Evolutionary conservation across 2,888 invertebrate species (phyloP), one percentile per base, ranked within the genome.

Genomic region (Carabus problematicus): DNA sequence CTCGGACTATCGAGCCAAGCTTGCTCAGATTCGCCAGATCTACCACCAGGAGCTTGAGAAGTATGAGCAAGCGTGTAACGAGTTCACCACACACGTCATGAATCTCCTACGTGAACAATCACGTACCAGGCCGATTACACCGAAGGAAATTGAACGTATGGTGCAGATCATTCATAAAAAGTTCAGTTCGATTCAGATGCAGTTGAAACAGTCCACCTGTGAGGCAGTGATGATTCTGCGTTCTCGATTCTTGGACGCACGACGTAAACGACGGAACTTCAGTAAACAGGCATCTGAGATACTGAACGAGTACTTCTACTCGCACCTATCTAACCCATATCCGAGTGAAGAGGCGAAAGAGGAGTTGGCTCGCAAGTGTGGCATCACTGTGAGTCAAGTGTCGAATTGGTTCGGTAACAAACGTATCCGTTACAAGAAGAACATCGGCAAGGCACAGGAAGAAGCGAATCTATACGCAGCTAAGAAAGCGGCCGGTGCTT

Each of bases 351-450:
- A 99, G 85, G 98, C 98, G 74, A 99, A 99, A 84, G 99, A 99
- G 85, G 99, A 99, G 82, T 88, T 99, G 82, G 99, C 99, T 67
- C 89, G 98, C 82, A 98, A 98, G 84, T 99, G 99, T 84, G 96
- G 97, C 81, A 99, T 99, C 82, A 98, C 99, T 71, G 96, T 97
- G 71, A 82, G 83, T 75, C 87, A 95, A 93, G 97, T 98, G 73
- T 98, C 97, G 76, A 98, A 98, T 88, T 98, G 98, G 98, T 98
- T 98, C 82, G 98, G 98, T 76, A 98, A 98, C 86, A 98, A 98
- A 84, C 91, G 98, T 80, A 99, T 99, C 85, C 92, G 98, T 78
- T 99, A 98, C 87, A 99, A 99, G 92, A 99, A 99, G 87, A 98
- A 98, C 85, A 98, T 99, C 76, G 98, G 97, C 78, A 99, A 99